A percentile compares a stretch with the other conserved stretches of the same genome.
Evolutionary conservation across 2,113 vertebrate genomes (phyloP).

Genomic region (Romanogobio albipinnatus): DNA sequence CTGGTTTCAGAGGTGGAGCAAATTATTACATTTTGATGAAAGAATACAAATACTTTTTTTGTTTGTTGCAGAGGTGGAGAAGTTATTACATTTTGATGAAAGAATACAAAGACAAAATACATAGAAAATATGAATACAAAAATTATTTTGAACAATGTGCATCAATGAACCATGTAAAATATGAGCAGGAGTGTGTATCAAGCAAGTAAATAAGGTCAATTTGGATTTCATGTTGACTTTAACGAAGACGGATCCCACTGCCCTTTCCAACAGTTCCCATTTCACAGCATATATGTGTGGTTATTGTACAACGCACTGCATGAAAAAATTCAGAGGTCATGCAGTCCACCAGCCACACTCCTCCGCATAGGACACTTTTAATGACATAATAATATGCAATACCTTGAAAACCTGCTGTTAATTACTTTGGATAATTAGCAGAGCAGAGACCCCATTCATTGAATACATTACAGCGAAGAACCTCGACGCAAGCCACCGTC

Average conservation of each 20-base stretch:
- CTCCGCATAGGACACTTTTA: not conserved
- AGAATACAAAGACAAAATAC: not conserved
- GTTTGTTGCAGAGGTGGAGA: not conserved
- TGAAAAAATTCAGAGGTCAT: slow-evolving; percentile 19
- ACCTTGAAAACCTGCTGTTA: slow-evolving; percentile 38
- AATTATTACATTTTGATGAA: slow-evolving; percentile 2
- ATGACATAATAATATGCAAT: slow-evolving; percentile 35
- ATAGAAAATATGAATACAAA: not conserved
- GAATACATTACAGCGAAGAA: slow-evolving; percentile 28
- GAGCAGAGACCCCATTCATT: slow-evolving; percentile 28
- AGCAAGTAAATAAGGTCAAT: slow-evolving; percentile 14
- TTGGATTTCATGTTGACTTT: slow-evolving; percentile 22
- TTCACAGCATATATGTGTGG: slow-evolving; percentile 1
- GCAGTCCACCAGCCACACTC: not conserved
- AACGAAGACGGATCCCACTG: slow-evolving; percentile 1
- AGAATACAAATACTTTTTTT: not conserved
- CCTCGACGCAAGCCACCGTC: not conserved
- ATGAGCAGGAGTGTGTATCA: not conserved
- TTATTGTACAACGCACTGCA: slow-evolving; percentile 1
- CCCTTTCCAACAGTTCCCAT: slow-evolving; percentile 4
- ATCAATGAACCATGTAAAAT: not conserved
- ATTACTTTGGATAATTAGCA: slow-evolving; percentile 38
- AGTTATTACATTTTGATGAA: slow-evolving; percentile 5
- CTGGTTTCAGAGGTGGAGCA: not conserved
- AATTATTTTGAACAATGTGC: not conserved